A percentile compares a stretch with the other conserved stretches of the same genome.
These are phyloP conservation scores for Ascaphus truei DNA, from an alignment of 2,113 vertebrate species.

Conservation along the genomic window DNA sequence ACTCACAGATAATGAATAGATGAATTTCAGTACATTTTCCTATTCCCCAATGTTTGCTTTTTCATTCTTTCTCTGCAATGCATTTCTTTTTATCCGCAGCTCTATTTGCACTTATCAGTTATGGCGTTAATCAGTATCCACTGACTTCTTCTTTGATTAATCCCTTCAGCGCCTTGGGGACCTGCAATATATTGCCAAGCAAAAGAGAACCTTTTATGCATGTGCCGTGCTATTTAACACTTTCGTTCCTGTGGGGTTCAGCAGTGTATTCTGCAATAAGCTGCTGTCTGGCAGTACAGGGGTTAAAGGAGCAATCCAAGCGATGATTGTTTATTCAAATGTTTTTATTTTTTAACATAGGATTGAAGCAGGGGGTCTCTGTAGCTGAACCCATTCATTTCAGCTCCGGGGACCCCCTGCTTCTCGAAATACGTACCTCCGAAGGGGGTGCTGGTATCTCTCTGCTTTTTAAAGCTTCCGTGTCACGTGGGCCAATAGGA, in stretches of 20 bases:
- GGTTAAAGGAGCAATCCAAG: too few species aligned
- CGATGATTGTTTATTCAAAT: too few species aligned
- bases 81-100: constrained; percentile 4
- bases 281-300: too few species aligned
- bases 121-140: constrained; percentile 28
- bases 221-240: constrained; percentile 15
- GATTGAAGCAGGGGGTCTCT: too few species aligned
- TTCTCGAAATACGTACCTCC: too few species aligned
- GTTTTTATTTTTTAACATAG: too few species aligned
- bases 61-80: constrained; percentile 9
- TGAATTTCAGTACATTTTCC: constrained; percentile 47
- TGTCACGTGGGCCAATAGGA: too few species aligned
- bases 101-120: constrained; percentile 34
- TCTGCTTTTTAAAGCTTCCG: too few species aligned
- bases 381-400: too few species aligned
- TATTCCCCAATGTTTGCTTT: constrained; percentile 34
- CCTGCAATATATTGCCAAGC: constrained; percentile 15
- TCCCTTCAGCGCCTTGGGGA: constrained; percentile 22
- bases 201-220: constrained; percentile 31
- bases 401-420: too few species aligned
- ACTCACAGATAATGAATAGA: constrained; percentile 58
- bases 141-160: constrained; percentile 34
- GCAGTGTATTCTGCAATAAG: too few species aligned
- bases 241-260: background rate
- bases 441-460: too few species aligned